phyloP scores from a whole-genome alignment of 1,140 invertebrate species.

The Mactra quadrangularis region DNA sequence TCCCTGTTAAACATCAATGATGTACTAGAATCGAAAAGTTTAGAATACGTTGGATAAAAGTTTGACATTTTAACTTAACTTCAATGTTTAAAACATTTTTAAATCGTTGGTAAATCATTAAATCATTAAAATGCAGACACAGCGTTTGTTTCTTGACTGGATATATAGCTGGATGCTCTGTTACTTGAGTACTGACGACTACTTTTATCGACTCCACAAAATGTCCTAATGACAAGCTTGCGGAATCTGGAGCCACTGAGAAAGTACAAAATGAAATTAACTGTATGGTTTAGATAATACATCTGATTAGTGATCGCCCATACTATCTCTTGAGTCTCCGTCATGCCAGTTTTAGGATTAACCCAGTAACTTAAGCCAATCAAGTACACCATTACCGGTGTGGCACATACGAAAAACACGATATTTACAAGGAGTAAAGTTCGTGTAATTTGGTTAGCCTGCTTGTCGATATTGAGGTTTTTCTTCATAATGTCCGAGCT shows the following conservation, averaged over 20 bases:
- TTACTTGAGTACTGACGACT: too few species aligned
- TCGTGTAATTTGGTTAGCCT: not conserved
- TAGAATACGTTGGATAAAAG: too few species aligned
- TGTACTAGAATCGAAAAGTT: too few species aligned
- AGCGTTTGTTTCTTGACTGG: too few species aligned
- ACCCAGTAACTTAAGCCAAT: not conserved
- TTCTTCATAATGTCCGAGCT: too few species aligned
- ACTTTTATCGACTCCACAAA: too few species aligned
- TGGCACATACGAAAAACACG: slow-evolving; percentile 27
- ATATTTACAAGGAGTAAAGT: not conserved
- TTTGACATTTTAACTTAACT: too few species aligned
- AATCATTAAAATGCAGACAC: too few species aligned
- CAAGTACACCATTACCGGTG: not conserved
- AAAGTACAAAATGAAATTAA: slow-evolving; percentile 39
- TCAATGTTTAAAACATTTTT: too few species aligned
- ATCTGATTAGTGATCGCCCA: not conserved
- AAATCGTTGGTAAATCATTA: too few species aligned
- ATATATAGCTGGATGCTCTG: too few species aligned
- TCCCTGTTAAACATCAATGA: too few species aligned
- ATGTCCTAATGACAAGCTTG: not conserved
- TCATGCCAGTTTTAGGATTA: not conserved
- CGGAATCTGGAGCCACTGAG: slow-evolving; percentile 20
- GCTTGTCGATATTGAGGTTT: not conserved
- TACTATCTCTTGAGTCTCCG: slow-evolving; percentile 2
- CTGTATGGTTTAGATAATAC: slow-evolving; percentile 6